These are phyloP conservation scores for Coenonympha arcania DNA, from an alignment of 2,888 invertebrate species.

Conservation along the genomic window DNA sequence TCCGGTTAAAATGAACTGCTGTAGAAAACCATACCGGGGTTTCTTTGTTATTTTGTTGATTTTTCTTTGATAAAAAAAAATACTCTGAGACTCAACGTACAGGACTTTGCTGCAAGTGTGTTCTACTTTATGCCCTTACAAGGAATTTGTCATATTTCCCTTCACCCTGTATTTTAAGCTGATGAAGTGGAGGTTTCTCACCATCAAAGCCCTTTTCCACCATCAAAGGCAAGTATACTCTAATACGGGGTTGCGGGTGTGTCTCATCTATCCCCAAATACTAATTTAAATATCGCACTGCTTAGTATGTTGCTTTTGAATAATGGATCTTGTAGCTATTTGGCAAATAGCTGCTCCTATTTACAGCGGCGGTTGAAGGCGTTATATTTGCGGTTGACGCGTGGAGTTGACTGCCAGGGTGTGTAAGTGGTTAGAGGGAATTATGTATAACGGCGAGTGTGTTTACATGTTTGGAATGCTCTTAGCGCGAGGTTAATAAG, in stretches of 20 bases:
- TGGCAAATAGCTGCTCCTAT: constrained; percentile 23
- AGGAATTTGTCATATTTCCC: too few relatives aligned
- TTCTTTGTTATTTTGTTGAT: too few relatives aligned
- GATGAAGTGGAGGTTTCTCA: too few relatives aligned
- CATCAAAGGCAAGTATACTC: too few relatives aligned
- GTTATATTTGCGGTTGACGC: constrained; percentile 22
- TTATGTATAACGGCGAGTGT: constrained; percentile 11
- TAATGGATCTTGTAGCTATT: constrained; percentile 42
- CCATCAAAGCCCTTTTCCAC: too few relatives aligned
- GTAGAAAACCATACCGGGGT: too few relatives aligned
- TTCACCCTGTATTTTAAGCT: background rate
- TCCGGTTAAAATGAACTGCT: too few relatives aligned
- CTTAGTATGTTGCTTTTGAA: constrained; percentile 49
- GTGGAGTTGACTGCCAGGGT: constrained; percentile 22
- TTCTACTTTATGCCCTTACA: too few relatives aligned
- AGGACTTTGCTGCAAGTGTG: too few relatives aligned
- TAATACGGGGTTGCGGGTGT: background rate
- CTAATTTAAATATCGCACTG: constrained; percentile 18
- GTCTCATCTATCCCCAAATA: background rate
- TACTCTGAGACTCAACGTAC: too few relatives aligned
- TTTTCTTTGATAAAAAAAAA: too few relatives aligned
- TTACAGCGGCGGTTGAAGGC: constrained; percentile 20
- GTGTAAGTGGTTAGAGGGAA: constrained; percentile 15
- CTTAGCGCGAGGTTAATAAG: constrained; percentile 7
- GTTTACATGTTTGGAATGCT: constrained; percentile 8